A percentile compares a stretch with the other conserved stretches of the same genome.
phyloP scores from a whole-genome alignment of 2,888 invertebrate genomes.

The Listrodromus nycthemerus region DNA sequence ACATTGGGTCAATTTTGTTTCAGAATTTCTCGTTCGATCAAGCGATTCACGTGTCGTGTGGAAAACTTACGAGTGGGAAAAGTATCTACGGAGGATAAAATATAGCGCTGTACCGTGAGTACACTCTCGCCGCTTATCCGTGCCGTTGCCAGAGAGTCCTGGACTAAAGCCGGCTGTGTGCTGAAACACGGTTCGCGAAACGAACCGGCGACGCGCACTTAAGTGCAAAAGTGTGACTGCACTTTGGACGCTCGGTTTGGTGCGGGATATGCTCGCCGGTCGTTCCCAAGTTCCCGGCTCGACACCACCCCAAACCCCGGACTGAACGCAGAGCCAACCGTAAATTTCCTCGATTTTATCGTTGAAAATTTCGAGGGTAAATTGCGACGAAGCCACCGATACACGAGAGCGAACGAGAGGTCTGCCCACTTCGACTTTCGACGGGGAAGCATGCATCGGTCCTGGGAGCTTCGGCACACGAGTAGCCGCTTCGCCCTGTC shows the following conservation, averaged over 20 bases:
- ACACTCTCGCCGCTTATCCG: slow-evolving; percentile 17
- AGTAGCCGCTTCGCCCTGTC: slow-evolving; percentile 23
- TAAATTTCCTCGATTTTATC: slow-evolving; percentile 78
- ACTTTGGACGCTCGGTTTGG: slow-evolving; percentile 47
- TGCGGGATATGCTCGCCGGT: slow-evolving; percentile 6
- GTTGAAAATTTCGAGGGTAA: slow-evolving; percentile 77
- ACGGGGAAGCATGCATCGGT: slow-evolving; percentile 52
- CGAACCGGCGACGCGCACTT: slow-evolving; percentile 58
- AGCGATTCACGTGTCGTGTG: background rate
- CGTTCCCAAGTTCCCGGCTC: slow-evolving; percentile 39
- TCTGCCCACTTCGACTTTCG: slow-evolving; percentile 43
- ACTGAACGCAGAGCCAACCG: slow-evolving; percentile 32
- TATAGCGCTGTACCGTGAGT: background rate
- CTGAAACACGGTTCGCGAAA: slow-evolving; percentile 51
- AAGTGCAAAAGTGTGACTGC: slow-evolving; percentile 61
- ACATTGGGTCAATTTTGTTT: too few species aligned
- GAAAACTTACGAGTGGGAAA: background rate
- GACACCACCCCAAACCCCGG: slow-evolving; percentile 11
- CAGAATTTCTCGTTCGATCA: background rate
- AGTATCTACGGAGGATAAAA: slow-evolving; percentile 21
- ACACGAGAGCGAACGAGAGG: slow-evolving; percentile 43
- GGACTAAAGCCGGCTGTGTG: slow-evolving; percentile 2
- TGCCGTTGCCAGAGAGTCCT: slow-evolving; percentile 16
- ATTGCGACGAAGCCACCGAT: slow-evolving; percentile 65
- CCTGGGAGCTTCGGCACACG: slow-evolving; percentile 47